Conservation (phyloP, 64 coral and sea anemone species). For the Stichodactyla mertensii region DNA sequence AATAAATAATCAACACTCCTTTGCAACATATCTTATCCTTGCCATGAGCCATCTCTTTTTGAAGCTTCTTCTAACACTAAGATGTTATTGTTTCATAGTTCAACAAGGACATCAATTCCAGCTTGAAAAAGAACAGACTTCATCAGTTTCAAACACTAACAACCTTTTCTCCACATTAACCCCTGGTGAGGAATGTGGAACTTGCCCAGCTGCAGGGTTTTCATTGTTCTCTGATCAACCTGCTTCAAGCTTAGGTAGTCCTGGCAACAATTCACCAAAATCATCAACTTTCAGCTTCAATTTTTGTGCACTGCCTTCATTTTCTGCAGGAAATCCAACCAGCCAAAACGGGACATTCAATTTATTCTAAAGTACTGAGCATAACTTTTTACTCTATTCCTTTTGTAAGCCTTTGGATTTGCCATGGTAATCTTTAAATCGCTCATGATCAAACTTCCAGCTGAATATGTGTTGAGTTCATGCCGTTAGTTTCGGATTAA, state of each 20-base stretch:
- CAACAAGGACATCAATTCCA: not conserved
- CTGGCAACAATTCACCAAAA: constrained; percentile 3
- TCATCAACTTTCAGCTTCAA: constrained; percentile 3
- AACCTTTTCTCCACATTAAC: not conserved
- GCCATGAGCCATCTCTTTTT: not conserved
- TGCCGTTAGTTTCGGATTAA: not conserved
- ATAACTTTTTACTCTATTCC: not conserved
- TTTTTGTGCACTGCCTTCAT: not conserved
- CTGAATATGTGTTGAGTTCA: constrained; percentile 7
- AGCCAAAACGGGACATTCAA: not conserved
- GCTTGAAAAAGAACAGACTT: not conserved
- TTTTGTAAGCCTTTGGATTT: not conserved
- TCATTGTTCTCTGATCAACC: constrained; percentile 13
- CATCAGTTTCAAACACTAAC: not conserved
- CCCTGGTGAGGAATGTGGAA: not conserved
- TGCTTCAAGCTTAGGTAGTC: not conserved
- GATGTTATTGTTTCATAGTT: not conserved
- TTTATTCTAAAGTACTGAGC: not conserved
- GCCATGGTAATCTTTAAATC: not conserved
- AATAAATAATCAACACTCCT: not conserved
- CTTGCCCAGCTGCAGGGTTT: not conserved
- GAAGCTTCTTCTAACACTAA: not conserved
- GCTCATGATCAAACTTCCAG: not conserved
- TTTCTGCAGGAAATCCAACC: not conserved
- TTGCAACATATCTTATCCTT: not conserved